Conservation (phyloP, 1,140 invertebrate genomes). For the Limonius californicus region DNA sequence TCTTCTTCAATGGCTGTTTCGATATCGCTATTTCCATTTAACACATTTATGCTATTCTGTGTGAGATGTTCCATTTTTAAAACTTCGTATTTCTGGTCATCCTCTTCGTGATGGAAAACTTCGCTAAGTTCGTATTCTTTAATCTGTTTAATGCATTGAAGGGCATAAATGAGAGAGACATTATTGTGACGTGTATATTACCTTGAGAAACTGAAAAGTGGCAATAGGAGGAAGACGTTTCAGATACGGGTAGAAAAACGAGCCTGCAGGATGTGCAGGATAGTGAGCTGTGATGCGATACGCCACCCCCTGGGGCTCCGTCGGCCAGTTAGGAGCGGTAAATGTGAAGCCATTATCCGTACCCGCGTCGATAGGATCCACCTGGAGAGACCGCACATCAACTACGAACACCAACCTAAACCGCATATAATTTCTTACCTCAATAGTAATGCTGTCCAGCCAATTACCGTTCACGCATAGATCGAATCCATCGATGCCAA, state of each 20-base stretch:
- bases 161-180: constrained; percentile 24
- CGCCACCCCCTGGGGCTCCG: constrained; percentile 83
- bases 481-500: constrained; percentile 88
- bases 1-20: constrained; percentile 75
- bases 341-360: constrained; percentile 97
- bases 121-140: constrained; percentile 83
- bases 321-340: constrained; percentile 91
- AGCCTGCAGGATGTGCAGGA: constrained; percentile 89
- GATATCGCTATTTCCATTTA: constrained; percentile 70
- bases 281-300: constrained; percentile 85
- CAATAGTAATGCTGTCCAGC: constrained; percentile 87
- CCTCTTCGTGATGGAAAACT: constrained; percentile 75
- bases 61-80: constrained; percentile 63
- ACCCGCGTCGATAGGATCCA: constrained; percentile 93
- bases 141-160: constrained; percentile 51
- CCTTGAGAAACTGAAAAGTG: constrained; percentile 85
- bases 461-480: constrained; percentile 94
- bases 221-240: constrained; percentile 86
- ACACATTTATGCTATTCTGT: constrained; percentile 58
- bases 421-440: constrained; percentile 57
- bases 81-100: constrained; percentile 73
- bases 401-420: constrained; percentile 1
- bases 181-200: constrained; percentile 40
- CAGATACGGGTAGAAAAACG: constrained; percentile 90
- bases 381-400: constrained; percentile 50